A percentile compares a stretch with the other conserved stretches of the same genome.
phyloP scores from a whole-genome alignment of 2,113 vertebrate genomes.

The Raja brachyura region DNA sequence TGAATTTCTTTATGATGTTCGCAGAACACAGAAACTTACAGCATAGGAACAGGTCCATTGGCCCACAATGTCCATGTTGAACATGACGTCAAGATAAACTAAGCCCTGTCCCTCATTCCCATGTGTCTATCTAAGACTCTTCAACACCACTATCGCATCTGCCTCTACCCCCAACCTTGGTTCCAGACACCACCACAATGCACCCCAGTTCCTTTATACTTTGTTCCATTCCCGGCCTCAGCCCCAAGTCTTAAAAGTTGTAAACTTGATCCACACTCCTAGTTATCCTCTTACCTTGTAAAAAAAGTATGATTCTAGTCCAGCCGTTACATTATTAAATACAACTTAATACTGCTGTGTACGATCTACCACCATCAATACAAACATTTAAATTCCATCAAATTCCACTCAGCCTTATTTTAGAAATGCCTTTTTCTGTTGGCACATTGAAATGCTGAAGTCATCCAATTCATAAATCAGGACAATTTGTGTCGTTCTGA shows the following conservation, averaged over 20 bases:
- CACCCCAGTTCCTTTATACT: too few relatives aligned
- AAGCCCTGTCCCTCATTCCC: too few relatives aligned
- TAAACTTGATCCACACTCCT: not conserved
- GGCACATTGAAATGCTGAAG: not conserved
- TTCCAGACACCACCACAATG: too few relatives aligned
- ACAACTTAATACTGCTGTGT: not conserved
- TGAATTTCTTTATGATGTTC: not conserved
- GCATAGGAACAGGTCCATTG: too few relatives aligned
- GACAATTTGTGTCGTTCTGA: constrained; percentile 4
- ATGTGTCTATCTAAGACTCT: too few relatives aligned
- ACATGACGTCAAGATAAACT: too few relatives aligned
- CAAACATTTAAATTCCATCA: not conserved
- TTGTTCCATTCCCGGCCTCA: not conserved
- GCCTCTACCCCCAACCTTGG: too few relatives aligned
- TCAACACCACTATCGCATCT: too few relatives aligned
- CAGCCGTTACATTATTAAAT: not conserved
- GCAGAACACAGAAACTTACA: too few relatives aligned
- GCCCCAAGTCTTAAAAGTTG: not conserved
- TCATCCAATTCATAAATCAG: not conserved
- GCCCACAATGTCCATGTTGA: too few relatives aligned
- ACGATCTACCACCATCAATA: not conserved
- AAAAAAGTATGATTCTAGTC: not conserved
- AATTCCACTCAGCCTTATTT: not conserved
- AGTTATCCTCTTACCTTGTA: not conserved
- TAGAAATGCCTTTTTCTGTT: not conserved